A percentile compares a stretch with the other conserved stretches of the same genome.
phyloP scores from a whole-genome alignment of 2,888 invertebrate species.

The Suillia variegata region DNA sequence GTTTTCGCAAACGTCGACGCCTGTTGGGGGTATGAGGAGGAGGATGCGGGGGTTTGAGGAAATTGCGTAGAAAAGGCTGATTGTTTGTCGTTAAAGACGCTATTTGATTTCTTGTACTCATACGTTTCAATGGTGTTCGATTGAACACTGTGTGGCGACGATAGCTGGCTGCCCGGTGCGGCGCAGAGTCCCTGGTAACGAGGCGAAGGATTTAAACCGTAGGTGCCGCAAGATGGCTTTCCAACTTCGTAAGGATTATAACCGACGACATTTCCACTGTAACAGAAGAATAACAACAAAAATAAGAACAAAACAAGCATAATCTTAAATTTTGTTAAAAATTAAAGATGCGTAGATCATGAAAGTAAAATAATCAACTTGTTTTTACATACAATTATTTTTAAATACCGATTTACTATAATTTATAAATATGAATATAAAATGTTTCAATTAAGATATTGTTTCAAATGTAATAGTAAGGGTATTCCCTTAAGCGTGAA shows the following conservation, averaged over 20 bases:
- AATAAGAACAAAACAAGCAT: too few species aligned
- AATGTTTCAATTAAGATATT: too few species aligned
- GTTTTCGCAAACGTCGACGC: constrained; percentile 40
- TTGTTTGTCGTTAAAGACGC: constrained; percentile 40
- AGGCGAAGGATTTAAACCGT: constrained; percentile 73
- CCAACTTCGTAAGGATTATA: constrained; percentile 78
- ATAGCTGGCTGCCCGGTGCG: constrained; percentile 39
- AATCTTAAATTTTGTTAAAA: too few species aligned
- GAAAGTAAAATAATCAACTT: too few species aligned
- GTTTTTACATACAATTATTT: too few species aligned
- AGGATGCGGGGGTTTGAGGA: constrained; percentile 32
- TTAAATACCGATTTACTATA: too few species aligned
- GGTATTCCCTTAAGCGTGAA: too few species aligned
- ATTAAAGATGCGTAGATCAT: background rate
- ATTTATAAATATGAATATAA: too few species aligned
- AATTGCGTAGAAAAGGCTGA: constrained; percentile 30
- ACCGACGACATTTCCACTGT: constrained; percentile 77
- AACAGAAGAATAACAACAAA: constrained; percentile 33
- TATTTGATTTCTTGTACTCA: constrained; percentile 50
- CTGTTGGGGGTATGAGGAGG: constrained; percentile 59
- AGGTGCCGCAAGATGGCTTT: constrained; percentile 72
- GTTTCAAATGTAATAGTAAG: too few species aligned
- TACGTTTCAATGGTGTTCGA: constrained; percentile 58
- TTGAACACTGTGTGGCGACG: constrained; percentile 62
- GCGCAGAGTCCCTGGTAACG: constrained; percentile 78